Conservation (phyloP, 2,888 invertebrate species). For the Octonoba sinensis region DNA sequence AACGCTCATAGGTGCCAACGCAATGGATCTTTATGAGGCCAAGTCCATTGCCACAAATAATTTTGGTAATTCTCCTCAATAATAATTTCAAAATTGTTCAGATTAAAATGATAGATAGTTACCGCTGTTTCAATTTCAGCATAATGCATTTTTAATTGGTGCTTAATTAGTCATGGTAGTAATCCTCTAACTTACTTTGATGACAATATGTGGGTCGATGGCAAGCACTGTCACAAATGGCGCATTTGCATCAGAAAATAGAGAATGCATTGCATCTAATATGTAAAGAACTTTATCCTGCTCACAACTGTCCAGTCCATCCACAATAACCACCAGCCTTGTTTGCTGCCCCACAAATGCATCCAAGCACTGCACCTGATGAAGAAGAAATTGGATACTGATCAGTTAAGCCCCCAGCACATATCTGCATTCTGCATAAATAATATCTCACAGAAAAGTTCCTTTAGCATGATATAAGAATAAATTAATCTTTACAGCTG, state of each 20-base stretch:
- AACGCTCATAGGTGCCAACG: no score
- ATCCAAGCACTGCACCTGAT: conserved; percentile 87
- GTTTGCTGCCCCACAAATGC: conserved; percentile 94
- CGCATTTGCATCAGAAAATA: conserved; percentile 92
- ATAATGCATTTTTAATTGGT: no score
- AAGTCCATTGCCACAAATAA: no score
- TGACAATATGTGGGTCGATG: conserved; percentile 98
- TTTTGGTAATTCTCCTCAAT: no score
- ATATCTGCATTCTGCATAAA: not conserved
- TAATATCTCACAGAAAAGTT: not conserved
- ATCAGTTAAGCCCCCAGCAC: not conserved
- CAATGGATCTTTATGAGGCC: no score
- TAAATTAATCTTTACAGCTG: no score
- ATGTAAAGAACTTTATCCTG: conserved; percentile 94
- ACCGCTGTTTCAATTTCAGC: no score
- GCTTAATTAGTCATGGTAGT: no score
- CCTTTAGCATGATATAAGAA: no score
- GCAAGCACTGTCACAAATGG: conserved; percentile 97
- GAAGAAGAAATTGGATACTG: conserved; percentile 65
- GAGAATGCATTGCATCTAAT: conserved; percentile 92
- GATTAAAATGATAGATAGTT: no score
- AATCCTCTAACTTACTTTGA: conserved; percentile 83
- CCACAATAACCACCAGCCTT: conserved; percentile 93
- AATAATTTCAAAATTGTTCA: no score
- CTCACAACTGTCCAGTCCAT: conserved; percentile 97